Conservation (phyloP, 2,888 invertebrate species). For the Tortricodes alternella region DNA sequence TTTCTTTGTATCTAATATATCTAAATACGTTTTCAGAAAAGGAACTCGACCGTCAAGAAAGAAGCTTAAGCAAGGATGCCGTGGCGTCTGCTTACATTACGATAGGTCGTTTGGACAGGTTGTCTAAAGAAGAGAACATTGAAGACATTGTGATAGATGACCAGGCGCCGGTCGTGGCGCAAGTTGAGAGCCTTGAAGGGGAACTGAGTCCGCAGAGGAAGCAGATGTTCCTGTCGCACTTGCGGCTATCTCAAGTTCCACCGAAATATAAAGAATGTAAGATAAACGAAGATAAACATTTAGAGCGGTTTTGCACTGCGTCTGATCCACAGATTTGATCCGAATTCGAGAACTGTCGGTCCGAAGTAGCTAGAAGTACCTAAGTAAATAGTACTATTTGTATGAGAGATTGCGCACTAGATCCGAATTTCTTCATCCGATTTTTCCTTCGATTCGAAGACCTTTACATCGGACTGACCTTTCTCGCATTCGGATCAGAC, state of each 20-base stretch:
- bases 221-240: slow-evolving; percentile 81
- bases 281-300: neutral
- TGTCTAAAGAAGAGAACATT: slow-evolving; percentile 56
- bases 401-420: too few species aligned
- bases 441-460: too few species aligned
- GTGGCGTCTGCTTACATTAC: slow-evolving; percentile 77
- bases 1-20: neutral
- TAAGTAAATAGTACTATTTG: too few species aligned
- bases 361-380: too few species aligned
- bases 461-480: too few species aligned
- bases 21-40: slow-evolving; percentile 57
- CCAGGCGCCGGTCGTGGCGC: neutral
- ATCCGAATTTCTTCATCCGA: too few species aligned
- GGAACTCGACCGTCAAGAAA: slow-evolving; percentile 84
- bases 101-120: slow-evolving; percentile 58
- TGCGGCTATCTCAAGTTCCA: slow-evolving; percentile 82
- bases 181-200: slow-evolving; percentile 32
- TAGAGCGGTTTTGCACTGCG: neutral
- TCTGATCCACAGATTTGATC: too few species aligned
- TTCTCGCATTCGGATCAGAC: too few species aligned
- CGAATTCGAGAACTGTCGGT: too few species aligned
- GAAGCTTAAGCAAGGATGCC: slow-evolving; percentile 74
- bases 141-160: neutral
- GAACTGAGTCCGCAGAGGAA: slow-evolving; percentile 67
- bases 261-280: slow-evolving; percentile 83